These are phyloP conservation scores for Lithophane semibrunnea DNA, from an alignment of 2,888 invertebrate genomes.

Conservation along the genomic window DNA sequence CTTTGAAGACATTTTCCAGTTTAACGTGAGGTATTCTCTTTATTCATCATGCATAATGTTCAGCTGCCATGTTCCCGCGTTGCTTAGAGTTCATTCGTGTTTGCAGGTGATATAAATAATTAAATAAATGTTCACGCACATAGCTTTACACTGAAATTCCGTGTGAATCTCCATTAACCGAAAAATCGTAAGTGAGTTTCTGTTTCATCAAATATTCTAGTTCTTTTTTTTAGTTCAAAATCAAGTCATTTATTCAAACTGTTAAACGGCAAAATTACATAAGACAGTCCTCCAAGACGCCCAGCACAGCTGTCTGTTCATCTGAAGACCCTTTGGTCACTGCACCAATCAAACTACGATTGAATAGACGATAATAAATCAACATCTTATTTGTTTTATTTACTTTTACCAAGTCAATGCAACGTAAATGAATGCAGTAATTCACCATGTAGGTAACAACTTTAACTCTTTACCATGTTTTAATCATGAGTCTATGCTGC, in stretches of 20 bases:
- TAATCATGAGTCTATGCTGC: background rate
- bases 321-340: background rate
- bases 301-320: background rate
- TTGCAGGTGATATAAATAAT: constrained; percentile 59
- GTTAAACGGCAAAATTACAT: background rate
- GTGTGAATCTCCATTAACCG: constrained; percentile 4
- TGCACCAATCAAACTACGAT: background rate
- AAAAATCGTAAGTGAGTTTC: background rate
- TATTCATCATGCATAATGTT: constrained; percentile 61
- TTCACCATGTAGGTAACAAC: too few relatives aligned
- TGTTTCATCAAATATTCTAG: background rate
- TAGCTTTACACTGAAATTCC: constrained; percentile 25
- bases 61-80: constrained; percentile 57
- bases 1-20: constrained; percentile 57
- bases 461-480: background rate
- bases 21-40: constrained; percentile 58
- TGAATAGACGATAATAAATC: background rate
- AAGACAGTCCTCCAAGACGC: background rate
- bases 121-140: constrained; percentile 54
- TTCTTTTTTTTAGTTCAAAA: background rate
- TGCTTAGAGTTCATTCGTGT: constrained; percentile 59
- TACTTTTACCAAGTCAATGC: background rate
- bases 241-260: background rate
- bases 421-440: background rate
- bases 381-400: background rate